Base-by-base conservation (phyloP, 2,113 vertebrate species). In the Sitta europaea region DNA sequence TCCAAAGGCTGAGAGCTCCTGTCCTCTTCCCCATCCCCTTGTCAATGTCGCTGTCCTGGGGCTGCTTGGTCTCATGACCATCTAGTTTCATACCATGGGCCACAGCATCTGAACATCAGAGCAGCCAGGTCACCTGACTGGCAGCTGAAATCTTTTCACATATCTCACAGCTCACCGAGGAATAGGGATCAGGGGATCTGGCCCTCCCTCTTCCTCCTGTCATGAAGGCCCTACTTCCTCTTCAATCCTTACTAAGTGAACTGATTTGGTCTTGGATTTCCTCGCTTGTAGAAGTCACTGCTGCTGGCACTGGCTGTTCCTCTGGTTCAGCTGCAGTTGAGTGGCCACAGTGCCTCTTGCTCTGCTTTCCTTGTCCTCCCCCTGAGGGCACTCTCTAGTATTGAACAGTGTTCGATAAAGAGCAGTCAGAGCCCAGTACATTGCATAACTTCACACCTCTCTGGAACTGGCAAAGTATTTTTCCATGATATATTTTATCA, bases 71-170 rank as follows among this genome's bases (percentile, higher is more conserved):
- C 11, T 80, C 22, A 27, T 14, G 13, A 27, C 8, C 10, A 27
- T 33, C n/a, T 47, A 8, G 8, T 67, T 22, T n/a, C 18, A 48
- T 22, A 27, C 4, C 5, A 7, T 28, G 28, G 13, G 28, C 40
- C 5, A 5, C 8, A 12, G 5, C 20, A 47, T 12, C 10, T 0
- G 0, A 47, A 5, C 51, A 65, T 47, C 10, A 33, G 40, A 58
- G 51, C 11, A 38, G 42, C 22, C 42, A 80, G 40, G 23, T 48
- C 11, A 27, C 15, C 61, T 23, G 9, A 40, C 29, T 18, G 23
- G n/a, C 14, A 33, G 23, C 53, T 68, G 78, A 48, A 67, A 58
- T n/a, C 18, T 57, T 45, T 55, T 47, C 15, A 24, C 10, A 25
- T 36, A 33, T 7, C 40, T 66, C 22, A 25, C 12, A 66, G 20